phyloP scores from a whole-genome alignment of 1,140 invertebrate genomes.

The Tetragnatha versicolor region DNA sequence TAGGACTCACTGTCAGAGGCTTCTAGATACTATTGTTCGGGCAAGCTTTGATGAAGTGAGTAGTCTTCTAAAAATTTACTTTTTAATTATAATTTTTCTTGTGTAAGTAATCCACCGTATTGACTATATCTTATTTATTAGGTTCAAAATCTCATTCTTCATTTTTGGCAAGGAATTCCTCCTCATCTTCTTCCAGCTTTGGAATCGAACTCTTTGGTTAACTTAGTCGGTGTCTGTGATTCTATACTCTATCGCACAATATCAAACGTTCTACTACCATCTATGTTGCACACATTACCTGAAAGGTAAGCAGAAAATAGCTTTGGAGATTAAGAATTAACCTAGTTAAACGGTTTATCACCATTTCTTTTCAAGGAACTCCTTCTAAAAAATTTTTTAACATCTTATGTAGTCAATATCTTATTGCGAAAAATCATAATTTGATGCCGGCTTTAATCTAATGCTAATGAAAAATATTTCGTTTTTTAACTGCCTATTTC shows the following conservation, averaged over 20 bases:
- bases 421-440: no score
- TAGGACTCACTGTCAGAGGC: slow-evolving; percentile 68
- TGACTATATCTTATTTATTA: slow-evolving; percentile 53
- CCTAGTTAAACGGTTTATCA: no score
- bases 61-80: neutral
- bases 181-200: slow-evolving; percentile 66
- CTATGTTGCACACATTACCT: slow-evolving; percentile 65
- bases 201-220: slow-evolving; percentile 64
- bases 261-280: slow-evolving; percentile 67
- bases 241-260: slow-evolving; percentile 69
- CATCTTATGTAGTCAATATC: no score
- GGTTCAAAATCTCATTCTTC: slow-evolving; percentile 68
- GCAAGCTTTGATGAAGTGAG: slow-evolving; percentile 69
- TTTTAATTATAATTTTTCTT: no score
- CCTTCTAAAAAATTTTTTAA: no score
- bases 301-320: slow-evolving; percentile 61
- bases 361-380: no score
- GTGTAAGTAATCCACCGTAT: neutral
- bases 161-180: slow-evolving; percentile 71
- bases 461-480: no score
- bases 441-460: no score
- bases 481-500: no score
- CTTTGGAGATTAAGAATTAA: no score
- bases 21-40: slow-evolving; percentile 68
- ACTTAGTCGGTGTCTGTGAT: slow-evolving; percentile 69